Percentiles rank a stretch among this genome's conserved stretches.
Conservation (phyloP, 2,113 vertebrate species). For the Pterocles burchelli region DNA sequence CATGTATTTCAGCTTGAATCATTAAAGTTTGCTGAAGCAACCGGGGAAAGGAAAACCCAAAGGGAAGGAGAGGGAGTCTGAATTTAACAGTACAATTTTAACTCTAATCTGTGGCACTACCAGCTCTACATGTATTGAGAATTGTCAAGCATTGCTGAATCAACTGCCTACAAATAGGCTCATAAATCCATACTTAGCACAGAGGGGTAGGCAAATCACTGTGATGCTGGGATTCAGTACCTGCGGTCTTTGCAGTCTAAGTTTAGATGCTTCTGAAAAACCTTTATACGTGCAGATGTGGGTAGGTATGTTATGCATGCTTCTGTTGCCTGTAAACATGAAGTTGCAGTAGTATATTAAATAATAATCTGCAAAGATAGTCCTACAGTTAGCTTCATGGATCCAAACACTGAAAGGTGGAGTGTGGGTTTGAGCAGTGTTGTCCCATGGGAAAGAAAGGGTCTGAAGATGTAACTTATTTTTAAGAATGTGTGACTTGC, state of each 20-base stretch:
- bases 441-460: neutral
- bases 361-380: neutral
- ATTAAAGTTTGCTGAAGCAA: neutral
- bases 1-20: neutral
- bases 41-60: neutral
- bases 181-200: neutral
- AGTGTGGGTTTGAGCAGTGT: neutral
- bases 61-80: accelerated
- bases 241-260: neutral
- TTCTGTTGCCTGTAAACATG: neutral
- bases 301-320: neutral
- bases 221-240: neutral
- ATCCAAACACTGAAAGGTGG: neutral
- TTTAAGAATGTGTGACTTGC: neutral
- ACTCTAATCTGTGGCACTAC: neutral
- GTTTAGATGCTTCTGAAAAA: neutral
- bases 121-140: neutral
- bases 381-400: neutral
- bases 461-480: neutral
- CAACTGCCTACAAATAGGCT: neutral
- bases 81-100: neutral
- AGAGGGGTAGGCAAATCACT: neutral
- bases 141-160: neutral
- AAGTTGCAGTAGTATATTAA: neutral
- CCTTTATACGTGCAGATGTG: neutral